A percentile compares a stretch with the other conserved stretches of the same genome.
phyloP scores from a whole-genome alignment of 2,113 vertebrate genomes.

The Micronisus gabar region DNA sequence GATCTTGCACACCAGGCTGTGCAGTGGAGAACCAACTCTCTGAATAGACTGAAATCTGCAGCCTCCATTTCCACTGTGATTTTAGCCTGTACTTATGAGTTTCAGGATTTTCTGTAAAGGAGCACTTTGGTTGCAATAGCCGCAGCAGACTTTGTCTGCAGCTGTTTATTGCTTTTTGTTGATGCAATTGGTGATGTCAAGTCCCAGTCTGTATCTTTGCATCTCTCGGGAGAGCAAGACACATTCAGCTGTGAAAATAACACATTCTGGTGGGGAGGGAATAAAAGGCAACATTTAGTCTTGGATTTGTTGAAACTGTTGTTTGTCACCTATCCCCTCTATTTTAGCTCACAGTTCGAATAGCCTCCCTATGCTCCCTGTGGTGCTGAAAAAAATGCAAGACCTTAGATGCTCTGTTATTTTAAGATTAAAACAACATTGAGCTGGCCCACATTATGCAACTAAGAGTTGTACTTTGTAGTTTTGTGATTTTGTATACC shows the following conservation, averaged over 20 bases:
- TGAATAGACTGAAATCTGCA: not conserved
- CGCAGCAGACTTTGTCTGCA: not conserved
- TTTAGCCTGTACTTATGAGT: not conserved
- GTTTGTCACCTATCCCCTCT: not conserved
- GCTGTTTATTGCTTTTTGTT: slow-evolving; percentile 17
- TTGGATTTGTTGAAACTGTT: not conserved
- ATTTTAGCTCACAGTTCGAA: not conserved
- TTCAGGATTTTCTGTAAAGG: not conserved
- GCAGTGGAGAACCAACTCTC: rapidly evolving
- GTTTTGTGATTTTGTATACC: not conserved
- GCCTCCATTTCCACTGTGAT: not conserved
- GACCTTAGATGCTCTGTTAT: slow-evolving; percentile 1
- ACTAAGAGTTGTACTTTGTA: not conserved
- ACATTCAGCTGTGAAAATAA: slow-evolving; percentile 37
- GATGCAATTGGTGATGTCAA: slow-evolving; percentile 8
- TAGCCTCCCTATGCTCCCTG: not conserved
- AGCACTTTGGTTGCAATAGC: not conserved
- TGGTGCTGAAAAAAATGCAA: not conserved
- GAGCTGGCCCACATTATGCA: not conserved
- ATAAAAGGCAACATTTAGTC: not conserved
- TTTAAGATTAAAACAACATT: slow-evolving; percentile 19
- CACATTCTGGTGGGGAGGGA: not conserved
- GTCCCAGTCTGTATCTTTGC: not conserved
- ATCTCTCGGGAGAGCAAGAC: not conserved
- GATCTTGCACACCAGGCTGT: not conserved